These are phyloP conservation scores for Lordiphosa fenestrarum DNA, from an alignment of 2,888 invertebrate genomes.

Conservation along the genomic window DNA sequence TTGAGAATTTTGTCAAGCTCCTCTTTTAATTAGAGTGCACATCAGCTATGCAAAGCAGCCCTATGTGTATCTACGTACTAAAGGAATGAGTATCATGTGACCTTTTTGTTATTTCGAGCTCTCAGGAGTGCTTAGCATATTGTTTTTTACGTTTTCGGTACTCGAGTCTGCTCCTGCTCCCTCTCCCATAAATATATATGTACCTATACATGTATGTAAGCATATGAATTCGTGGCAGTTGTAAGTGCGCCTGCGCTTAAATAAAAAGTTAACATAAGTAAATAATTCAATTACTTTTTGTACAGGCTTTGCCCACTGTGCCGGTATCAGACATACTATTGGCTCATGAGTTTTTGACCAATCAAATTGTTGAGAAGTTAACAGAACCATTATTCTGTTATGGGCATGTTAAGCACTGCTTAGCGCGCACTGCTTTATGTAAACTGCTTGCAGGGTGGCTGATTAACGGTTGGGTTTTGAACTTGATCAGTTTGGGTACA, in stretches of 20 bases:
- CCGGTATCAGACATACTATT: neutral
- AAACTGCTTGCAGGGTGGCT: constrained; percentile 4
- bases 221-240: too few species aligned
- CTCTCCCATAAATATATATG: constrained; percentile 1
- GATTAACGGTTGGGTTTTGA: too few species aligned
- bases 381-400: constrained; percentile 1
- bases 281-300: too few species aligned
- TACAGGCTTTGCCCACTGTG: too few species aligned
- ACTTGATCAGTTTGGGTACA: too few species aligned
- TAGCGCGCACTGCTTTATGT: neutral
- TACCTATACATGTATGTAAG: neutral
- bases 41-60: constrained; percentile 17
- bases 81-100: constrained; percentile 12
- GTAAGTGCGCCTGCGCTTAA: too few species aligned
- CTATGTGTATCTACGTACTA: constrained; percentile 1
- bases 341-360: constrained; percentile 22
- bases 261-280: too few species aligned
- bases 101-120: constrained; percentile 20
- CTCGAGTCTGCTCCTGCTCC: neutral
- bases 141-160: constrained; percentile 23
- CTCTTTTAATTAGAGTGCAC: constrained; percentile 24
- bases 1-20: constrained; percentile 6
- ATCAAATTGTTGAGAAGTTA: neutral
- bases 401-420: neutral
- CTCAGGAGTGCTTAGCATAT: constrained; percentile 17